Evolutionary conservation across 2,113 vertebrate genomes (phyloP).

Genomic region (Sinocyclocheilus rhinocerous): DNA sequence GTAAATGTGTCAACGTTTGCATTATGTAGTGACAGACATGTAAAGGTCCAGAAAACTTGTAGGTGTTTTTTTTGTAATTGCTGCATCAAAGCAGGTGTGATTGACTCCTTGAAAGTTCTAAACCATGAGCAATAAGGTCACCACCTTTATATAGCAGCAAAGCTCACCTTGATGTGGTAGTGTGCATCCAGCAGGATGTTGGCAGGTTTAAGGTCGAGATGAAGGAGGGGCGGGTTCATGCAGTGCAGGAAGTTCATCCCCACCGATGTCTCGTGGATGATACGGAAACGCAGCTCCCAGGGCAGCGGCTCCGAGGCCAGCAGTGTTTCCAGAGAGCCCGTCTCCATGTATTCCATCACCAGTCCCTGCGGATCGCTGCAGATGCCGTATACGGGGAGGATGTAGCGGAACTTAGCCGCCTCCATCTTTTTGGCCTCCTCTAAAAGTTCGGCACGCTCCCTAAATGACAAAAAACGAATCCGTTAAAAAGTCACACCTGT

Average conservation of each 20-base stretch:
- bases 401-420: conserved; percentile 96
- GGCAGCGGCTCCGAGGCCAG: conserved; percentile 88
- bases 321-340: conserved; percentile 92
- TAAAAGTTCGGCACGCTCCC: conserved; percentile 89
- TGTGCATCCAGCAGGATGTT: conserved; percentile 97
- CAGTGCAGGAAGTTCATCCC: conserved; percentile 99
- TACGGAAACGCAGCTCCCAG: conserved; percentile 94
- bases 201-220: conserved; percentile 95
- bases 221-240: conserved; percentile 92
- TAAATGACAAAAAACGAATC: conserved; percentile 58
- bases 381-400: conserved; percentile 94
- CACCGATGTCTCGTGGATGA: conserved; percentile 93
- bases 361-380: conserved; percentile 90
- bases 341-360: conserved; percentile 99
- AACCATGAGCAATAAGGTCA: not conserved
- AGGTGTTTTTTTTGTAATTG: not conserved
- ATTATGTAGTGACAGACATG: not conserved
- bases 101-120: not conserved
- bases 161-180: conserved; percentile 93
- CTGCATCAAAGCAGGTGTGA: not conserved
- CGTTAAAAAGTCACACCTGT: not conserved
- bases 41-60: not conserved
- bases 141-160: not conserved
- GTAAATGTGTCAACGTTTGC: too few relatives aligned
- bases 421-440: conserved; percentile 99